Base-by-base conservation (phyloP, 1,140 invertebrate genomes). In the Eumeta japonica region DNA sequence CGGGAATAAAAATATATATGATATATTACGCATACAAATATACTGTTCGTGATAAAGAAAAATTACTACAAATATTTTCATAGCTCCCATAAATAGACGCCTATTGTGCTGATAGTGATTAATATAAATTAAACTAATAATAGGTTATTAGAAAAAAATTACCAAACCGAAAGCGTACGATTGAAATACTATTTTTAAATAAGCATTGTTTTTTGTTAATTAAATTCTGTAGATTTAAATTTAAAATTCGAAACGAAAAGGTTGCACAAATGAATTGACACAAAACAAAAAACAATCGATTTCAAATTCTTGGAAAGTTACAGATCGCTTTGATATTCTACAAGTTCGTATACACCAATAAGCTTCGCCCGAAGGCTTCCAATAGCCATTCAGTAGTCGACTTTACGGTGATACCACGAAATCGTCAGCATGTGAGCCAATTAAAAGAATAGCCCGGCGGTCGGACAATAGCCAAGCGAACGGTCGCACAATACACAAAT, bases 401-500 rank as follows among this genome's bases (percentile, higher is more conserved):
- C 5, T 7, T 24, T 7, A 7, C n/a, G 5, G 20, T 24, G 5
- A 24, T 24, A 5, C 5, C 5, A 24, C 20, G 5, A 55, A 55
- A 64, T n/a, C n/a, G n/a, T n/a, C n/a, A n/a, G n/a, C n/a, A n/a
- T n/a, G n/a, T n/a, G 67, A 66, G 56, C 64, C 62, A 68, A 65
- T 68, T 64, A 66, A 52, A 56, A 53, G 43, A 45, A 46, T 52
- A 63, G 48, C 41, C 48, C 46, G 45, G 48, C 39, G 41, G 45
- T 30, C 39, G 31, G 30, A 67, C 61, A 67, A 66, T 61, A 39
- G 55, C 19, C 19, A 18, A 40, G 35, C 43, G 44, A 43, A 33
- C 46, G 45, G 35, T 50, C 51, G 54, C 48, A 73, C 65, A 73
- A 73, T 70, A 56, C 51, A 60, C 65, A 66, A 70, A 73, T 73